Conservation (phyloP, 1,140 invertebrate genomes). For the Cotesia vestalis region DNA sequence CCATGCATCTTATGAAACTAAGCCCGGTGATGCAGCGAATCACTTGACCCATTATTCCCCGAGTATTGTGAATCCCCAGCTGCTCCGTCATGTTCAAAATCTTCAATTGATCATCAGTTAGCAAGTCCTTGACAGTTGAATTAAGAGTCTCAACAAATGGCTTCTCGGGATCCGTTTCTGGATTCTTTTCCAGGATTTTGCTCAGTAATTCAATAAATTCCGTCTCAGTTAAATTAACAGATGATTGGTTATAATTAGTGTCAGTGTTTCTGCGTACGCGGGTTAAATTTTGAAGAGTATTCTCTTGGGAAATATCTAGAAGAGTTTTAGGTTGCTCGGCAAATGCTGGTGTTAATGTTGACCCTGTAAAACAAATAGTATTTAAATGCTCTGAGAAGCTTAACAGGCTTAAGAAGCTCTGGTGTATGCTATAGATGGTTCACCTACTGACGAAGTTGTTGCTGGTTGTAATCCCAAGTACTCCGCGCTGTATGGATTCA, state of each 20-base stretch:
- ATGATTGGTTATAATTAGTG: too few relatives aligned
- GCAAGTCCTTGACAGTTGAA: constrained; percentile 43
- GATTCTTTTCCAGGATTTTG: constrained; percentile 42
- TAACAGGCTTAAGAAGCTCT: constrained; percentile 20
- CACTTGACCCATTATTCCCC: constrained; percentile 50
- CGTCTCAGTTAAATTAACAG: constrained; percentile 32
- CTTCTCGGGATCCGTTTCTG: constrained; percentile 24
- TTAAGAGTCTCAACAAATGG: constrained; percentile 53
- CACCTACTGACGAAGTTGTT: constrained; percentile 56
- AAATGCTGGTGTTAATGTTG: constrained; percentile 30
- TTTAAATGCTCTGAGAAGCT: neutral
- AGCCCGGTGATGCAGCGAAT: constrained; percentile 54
- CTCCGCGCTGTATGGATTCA: constrained; percentile 33
- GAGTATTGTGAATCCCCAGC: constrained; percentile 45
- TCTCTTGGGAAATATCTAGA: constrained; percentile 29
- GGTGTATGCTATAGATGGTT: constrained; percentile 43
- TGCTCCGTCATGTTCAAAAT: constrained; percentile 55
- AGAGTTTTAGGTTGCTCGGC: constrained; percentile 29
- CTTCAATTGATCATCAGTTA: constrained; percentile 57
- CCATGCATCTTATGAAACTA: constrained; percentile 59
- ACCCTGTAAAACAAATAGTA: constrained; percentile 20
- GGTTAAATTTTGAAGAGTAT: neutral
- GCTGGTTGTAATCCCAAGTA: constrained; percentile 37
- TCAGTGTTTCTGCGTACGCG: neutral
- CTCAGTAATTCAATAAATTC: constrained; percentile 54